These are phyloP conservation scores for Phylloscopus whistleri DNA, from an alignment of 2,113 vertebrate species.

Conservation along the genomic window DNA sequence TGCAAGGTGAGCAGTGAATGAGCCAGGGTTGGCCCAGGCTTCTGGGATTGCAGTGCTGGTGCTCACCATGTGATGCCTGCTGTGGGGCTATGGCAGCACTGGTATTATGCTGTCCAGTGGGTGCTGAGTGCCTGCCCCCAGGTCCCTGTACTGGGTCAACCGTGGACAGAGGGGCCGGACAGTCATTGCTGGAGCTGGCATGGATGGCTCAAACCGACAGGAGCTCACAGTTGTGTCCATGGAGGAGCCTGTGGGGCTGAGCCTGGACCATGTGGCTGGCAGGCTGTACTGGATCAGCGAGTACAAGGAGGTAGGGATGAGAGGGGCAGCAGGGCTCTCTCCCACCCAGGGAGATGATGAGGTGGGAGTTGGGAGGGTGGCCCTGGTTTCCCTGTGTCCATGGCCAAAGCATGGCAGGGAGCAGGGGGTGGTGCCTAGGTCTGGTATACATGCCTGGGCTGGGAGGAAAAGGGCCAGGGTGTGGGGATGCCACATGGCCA, in stretches of 20 bases:
- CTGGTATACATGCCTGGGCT: neutral
- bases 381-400: neutral
- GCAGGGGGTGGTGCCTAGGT: neutral
- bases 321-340: neutral
- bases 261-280: slow-evolving; percentile 75
- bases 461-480: neutral
- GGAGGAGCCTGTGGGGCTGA: slow-evolving; percentile 79
- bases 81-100: neutral
- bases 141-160: slow-evolving; percentile 88
- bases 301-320: slow-evolving; percentile 77
- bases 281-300: slow-evolving; percentile 89
- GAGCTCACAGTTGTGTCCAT: slow-evolving; percentile 73
- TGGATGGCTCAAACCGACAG: slow-evolving; percentile 82
- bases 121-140: slow-evolving; percentile 23
- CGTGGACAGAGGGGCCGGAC: slow-evolving; percentile 60
- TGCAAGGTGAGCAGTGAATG: slow-evolving; percentile 71
- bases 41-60: neutral
- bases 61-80: neutral
- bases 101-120: slow-evolving; percentile 63
- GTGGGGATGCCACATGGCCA: neutral
- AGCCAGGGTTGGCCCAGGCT: neutral
- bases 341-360: neutral
- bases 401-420: neutral
- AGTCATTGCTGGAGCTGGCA: slow-evolving; percentile 82
- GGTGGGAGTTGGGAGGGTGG: neutral